Conservation (phyloP, 92 coral and sea anemone species). For the Diadumene lineata region DNA sequence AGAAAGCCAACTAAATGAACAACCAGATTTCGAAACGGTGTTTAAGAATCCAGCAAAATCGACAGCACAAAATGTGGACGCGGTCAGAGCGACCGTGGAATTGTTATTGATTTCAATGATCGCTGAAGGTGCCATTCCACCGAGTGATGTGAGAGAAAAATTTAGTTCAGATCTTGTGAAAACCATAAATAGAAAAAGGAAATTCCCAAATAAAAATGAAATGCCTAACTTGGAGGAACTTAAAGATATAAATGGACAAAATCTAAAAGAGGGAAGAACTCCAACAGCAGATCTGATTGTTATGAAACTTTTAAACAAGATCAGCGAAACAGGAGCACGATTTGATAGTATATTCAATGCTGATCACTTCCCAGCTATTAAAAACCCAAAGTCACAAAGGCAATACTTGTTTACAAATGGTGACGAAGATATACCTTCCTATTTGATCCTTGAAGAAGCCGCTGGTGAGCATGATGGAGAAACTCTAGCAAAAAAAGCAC, state of each 20-base stretch:
- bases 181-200: constrained; percentile 5
- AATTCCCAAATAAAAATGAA: constrained; percentile 19
- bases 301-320: background rate
- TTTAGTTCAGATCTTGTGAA: constrained; percentile 24
- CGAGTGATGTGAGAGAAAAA: constrained; percentile 5
- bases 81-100: constrained; percentile 41
- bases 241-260: background rate
- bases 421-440: constrained; percentile 20
- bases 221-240: constrained; percentile 31
- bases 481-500: constrained; percentile 9
- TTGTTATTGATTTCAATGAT: constrained; percentile 47
- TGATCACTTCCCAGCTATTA: background rate
- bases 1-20: background rate
- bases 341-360: background rate
- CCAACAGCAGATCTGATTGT: constrained; percentile 37
- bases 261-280: constrained; percentile 40
- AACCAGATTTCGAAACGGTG: background rate
- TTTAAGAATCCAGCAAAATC: background rate
- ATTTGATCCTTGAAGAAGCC: constrained; percentile 25
- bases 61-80: constrained; percentile 8
- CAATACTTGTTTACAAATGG: constrained; percentile 11
- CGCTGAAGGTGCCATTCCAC: constrained; percentile 55
- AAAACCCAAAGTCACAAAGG: constrained; percentile 6
- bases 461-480: constrained; percentile 33
- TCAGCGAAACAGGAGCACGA: background rate